Evolutionary conservation across 2,888 invertebrate genomes (phyloP), one percentile per base, ranked within the genome.

Genomic region (Clostera curtula): DNA sequence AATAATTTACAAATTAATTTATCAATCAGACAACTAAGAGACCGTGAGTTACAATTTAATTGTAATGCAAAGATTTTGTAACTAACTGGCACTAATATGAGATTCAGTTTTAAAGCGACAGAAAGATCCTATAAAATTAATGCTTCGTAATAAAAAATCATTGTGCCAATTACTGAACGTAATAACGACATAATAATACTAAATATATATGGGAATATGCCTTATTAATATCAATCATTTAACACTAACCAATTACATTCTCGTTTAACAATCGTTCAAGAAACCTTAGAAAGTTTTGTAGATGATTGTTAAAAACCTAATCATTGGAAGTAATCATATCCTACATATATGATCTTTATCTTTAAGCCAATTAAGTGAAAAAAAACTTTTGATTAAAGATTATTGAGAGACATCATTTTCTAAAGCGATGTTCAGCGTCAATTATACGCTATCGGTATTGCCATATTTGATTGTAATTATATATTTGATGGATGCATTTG

Each of bases 381-480:
- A 15, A 31, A 34, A 37, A 45, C 13, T 26, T 25, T 32, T 26
- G 35, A 40, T 35, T 46, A 29, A 27, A 9, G 28, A 43, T 9
- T n/a, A 20, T n/a, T 20, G 12, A 22, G 22, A n/a, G 22, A 12
- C 21, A 4, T 32, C 32, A 26, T 34, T 44, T 43, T 46, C 39
- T 14, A 49, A 39, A 45, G 31, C 24, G 36, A 47, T 37, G 37
- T n/a, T n/a, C n/a, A 26, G 41, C 36, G 27, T 34, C 43, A 43
- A 49, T 48, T 46, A 43, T 24, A 16, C 36, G 35, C 34, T 49
- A 38, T 41, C 49, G 35, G 48, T 28, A 32, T 39, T 46, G 50
- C 47, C 39, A 43, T 45, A 37, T 44, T 36, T 27, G 32, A 47
- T 46, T 37, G 39, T 43, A 49, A 49, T 49, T 49, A 49, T 43